Evolutionary conservation across 2,888 invertebrate species (phyloP), one percentile per base, ranked within the genome.

Genomic region (Ormyrus rosae): DNA sequence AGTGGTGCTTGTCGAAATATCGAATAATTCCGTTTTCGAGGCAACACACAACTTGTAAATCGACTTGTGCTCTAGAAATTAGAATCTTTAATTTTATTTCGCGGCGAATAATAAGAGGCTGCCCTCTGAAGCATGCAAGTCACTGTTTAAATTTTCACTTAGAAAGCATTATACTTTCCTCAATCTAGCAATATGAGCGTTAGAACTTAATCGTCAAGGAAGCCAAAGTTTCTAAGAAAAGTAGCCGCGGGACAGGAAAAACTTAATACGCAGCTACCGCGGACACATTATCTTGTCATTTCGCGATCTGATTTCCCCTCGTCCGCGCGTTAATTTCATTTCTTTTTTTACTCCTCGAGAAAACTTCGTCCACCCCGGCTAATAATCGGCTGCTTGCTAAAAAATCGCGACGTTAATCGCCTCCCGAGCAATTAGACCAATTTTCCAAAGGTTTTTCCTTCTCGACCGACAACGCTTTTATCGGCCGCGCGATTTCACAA

Each of bases 71-170:
- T 53, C 34, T 55, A 76, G 61, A 70, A 64, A 77, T 70, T 70
- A 48, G 19, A 70, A 77, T 70, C 6, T 46, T 73, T 46, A 13
- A 72, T 61, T 68, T 64, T 65, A 55, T 71, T 75, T 80, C 63
- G 67, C 50, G 70, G 61, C 45, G 68, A 71, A 76, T 65, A 71
- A 81, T 68, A 70, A 67, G 34, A 64, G 55, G 34, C 61, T 74
- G 65, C 11, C 53, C 71, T 45, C 71, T 56, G 65, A 72, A 73
- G 75, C 78, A 75, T 75, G 78, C 78, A 75, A 81, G 81, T 81
- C 81, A 81, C 71, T 75, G 78, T 71, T 81, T 58, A 75, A 71
- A 74, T 81, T 81, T 81, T 81, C 81, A 78, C 72, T 81, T 78
- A 72, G 78, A 78, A 75, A 81, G 81, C 75, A 74, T 67, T 81